Base-by-base conservation (phyloP, 1,140 invertebrate species). In the Leptonema lineaticorne region DNA sequence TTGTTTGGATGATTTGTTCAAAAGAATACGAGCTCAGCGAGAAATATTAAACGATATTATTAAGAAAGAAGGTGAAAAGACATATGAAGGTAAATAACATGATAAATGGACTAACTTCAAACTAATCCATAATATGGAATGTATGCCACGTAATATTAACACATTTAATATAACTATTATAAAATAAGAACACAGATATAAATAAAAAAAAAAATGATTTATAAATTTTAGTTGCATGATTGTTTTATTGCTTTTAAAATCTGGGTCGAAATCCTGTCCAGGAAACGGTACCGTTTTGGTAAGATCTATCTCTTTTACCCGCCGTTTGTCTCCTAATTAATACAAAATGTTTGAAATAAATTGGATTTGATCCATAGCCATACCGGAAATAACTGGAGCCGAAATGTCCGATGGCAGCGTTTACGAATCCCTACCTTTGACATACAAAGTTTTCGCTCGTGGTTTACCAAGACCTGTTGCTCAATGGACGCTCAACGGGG, bases 401-500 rank as follows among this genome's bases (percentile, higher is more conserved):
- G 87, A 85, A 72, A 85, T 95, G 76, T 87, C 88, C 74, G 90
- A 93, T 79, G 83, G 85, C 53, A 86, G 87, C 67, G 86, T 88
- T 18, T 92, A 86, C 78, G 91, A 93, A 79, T 91, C 90, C 3
- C 85, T 93, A 28, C 87, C 86, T 1, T 81, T 89, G 9, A 83
- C 82, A 37, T 93, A 91, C 75, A 87, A 89, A 62, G 86, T 94
- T 0, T 85, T 87, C 70, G 90, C 88, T 5, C 83, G 80, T 27
- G 92, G 90, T 20, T 81, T 87, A 69, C 92, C 92, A 24, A 86
- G 88, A 68, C 91, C 92, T 0, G 87, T 88, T 45, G 89, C 87
- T 2, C 87, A 87, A 74, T 95, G 93, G 91, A 89, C 85, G 14
- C 86, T 91, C 63, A 85, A 93, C 74, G 90, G 87, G 3, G 80